Base-by-base conservation (phyloP, 2,888 invertebrate genomes). In the Andrena camellia region DNA sequence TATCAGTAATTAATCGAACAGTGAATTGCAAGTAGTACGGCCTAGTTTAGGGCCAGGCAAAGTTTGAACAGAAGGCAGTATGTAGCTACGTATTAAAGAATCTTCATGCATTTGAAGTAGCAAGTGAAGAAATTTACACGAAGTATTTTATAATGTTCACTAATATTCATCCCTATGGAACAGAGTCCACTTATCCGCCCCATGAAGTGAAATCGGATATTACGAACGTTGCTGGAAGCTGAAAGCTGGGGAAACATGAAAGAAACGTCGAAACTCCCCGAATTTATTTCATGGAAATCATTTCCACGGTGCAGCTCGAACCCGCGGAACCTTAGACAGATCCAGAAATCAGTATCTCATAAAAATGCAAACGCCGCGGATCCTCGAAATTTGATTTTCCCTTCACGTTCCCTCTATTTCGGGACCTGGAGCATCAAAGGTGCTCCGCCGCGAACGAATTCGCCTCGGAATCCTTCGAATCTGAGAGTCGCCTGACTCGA, bases 261-360 rank as follows among this genome's bases (percentile, higher is more conserved):
- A n/a, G 23, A 23, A 57, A 50, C 26, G n/a, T 23, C 0, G 17
- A 10, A 6, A 6, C 35, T 3, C 31, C 0, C 7, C 13, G 31
- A 31, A 74, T 52, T 20, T 33, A 66, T 75, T 67, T 50, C 13
- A 5, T 3, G 42, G n/a, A 64, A 77, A 63, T 63, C 23, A 63
- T 59, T 23, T 31, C 13, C 3, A n/a, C 48, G 26, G 26, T 29
- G 10, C n/a, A 2, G n/a, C 29, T 33, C 26, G 66, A 60, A 66
- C 64, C 59, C 20, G n/a, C 33, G 17, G 7, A 26, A 78, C 50
- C 23, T 52, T 60, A 62, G n/a, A 26, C 26, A 62, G 17, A 23
- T 33, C 33, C 57, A 10, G n/a, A 63, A 20, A 26, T 26, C 62
- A 35, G 29, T 54, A 23, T n/a, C 48, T 33, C 20, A 20, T 35